Evolutionary conservation across 2,888 invertebrate genomes (phyloP).

Genomic region (Trypoxylon attenuatum): DNA sequence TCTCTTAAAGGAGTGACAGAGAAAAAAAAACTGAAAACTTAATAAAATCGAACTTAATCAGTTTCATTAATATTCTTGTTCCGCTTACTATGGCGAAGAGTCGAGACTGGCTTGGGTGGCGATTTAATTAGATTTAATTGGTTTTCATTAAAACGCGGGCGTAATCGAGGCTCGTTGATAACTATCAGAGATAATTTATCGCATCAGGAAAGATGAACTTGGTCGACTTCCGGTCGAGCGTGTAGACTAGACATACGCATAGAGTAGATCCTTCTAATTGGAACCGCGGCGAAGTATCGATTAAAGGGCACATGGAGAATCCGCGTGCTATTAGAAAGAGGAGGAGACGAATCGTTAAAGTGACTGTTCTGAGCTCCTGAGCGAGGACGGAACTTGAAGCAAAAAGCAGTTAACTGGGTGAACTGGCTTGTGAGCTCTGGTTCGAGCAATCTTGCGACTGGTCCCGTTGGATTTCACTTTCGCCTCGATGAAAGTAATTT

Average conservation of each 20-base stretch:
- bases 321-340: background rate
- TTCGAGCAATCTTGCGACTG: background rate
- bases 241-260: background rate
- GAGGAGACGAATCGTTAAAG: background rate
- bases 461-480: conserved; percentile 39
- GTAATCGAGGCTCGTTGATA: conserved; percentile 56
- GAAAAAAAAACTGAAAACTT: too few species aligned
- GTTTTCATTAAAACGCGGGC: conserved; percentile 57
- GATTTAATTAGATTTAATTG: conserved; percentile 53
- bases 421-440: conserved; percentile 18
- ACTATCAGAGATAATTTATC: conserved; percentile 24
- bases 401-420: conserved; percentile 15
- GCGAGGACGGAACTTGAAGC: background rate
- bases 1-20: too few species aligned
- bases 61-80: too few species aligned
- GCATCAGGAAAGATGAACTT: conserved; percentile 4
- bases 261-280: background rate
- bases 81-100: background rate
- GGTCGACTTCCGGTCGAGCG: conserved; percentile 24
- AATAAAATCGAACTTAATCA: too few species aligned
- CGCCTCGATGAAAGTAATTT: conserved; percentile 32
- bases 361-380: background rate
- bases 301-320: too few species aligned
- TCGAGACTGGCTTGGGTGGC: background rate
- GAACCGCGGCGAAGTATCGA: too few species aligned